Conservation (phyloP, 2,888 invertebrate genomes). For the Octonoba sinensis region DNA sequence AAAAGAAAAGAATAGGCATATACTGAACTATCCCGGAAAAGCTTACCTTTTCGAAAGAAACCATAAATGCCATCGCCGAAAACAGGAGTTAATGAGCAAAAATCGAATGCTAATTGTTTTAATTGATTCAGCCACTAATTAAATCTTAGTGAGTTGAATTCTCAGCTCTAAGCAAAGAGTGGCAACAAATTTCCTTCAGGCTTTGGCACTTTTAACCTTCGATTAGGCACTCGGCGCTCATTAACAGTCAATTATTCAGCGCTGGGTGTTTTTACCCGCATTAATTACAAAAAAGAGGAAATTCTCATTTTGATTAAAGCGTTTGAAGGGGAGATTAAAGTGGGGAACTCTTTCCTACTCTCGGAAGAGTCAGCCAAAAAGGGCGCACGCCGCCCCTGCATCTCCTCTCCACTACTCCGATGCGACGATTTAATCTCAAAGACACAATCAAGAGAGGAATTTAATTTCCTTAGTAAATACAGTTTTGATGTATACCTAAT, state of each 20-base stretch:
- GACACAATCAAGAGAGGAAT: slow-evolving; percentile 60
- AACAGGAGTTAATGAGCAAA: slow-evolving; percentile 53
- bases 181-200: slow-evolving; percentile 46
- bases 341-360: slow-evolving; percentile 21
- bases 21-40: too few species aligned
- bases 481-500: slow-evolving; percentile 64
- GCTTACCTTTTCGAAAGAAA: too few species aligned
- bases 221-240: slow-evolving; percentile 50
- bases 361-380: slow-evolving; percentile 21
- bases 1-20: too few species aligned
- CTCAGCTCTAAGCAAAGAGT: slow-evolving; percentile 39
- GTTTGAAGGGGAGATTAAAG: slow-evolving; percentile 47
- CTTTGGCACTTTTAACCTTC: slow-evolving; percentile 56
- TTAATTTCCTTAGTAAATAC: slow-evolving; percentile 64
- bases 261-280: slow-evolving; percentile 50
- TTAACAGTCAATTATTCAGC: slow-evolving; percentile 58
- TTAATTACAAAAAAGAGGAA: slow-evolving; percentile 48
- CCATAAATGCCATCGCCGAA: not conserved
- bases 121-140: slow-evolving; percentile 55
- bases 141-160: slow-evolving; percentile 46
- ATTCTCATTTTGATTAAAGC: slow-evolving; percentile 60
- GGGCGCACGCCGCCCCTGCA: slow-evolving; percentile 11
- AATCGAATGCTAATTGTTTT: slow-evolving; percentile 60
- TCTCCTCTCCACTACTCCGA: slow-evolving; percentile 15
- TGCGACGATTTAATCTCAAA: slow-evolving; percentile 56